Evolutionary conservation across 2,113 vertebrate genomes (phyloP), one percentile per base, ranked within the genome.

Genomic region (Aldabrachelys gigantea): DNA sequence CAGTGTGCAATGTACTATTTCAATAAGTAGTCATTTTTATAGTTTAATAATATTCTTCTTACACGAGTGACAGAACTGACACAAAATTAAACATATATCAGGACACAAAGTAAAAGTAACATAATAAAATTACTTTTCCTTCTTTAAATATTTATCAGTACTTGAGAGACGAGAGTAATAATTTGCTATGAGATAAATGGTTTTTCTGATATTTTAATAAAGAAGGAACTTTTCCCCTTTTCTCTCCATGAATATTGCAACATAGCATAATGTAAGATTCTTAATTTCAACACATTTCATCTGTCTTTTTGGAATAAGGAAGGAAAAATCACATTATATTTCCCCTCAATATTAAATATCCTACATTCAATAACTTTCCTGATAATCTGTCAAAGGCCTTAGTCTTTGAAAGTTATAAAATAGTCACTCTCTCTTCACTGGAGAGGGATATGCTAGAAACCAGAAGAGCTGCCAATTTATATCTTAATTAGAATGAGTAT

Each of bases 121-220:
- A 50, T 8, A 41, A 80, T 56, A 7, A 89, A 93, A 92, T 89
- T 52, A 38, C n/a, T 52, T 89, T 2, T 57, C 0, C 7, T 84
- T 84, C 89, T 53, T 87, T 91, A 88, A 84, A 85, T 1, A 4
- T 52, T 82, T n/a, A 92, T 88, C 65, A 92, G 79, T 52, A 83
- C 41, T 80, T 79, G 49, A 56, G 35, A 56, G 49, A 80, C 44
- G 35, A 92, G 25, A 27, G 25, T 78, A 83, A 16, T 50, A 87
- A 83, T 85, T 92, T 85, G 9, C 19, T 8, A 4, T 17, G 21
- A 93, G 3, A 80, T 6, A 88, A 41, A 90, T 90, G 1, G 25
- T 89, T 82, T 27, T 83, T 13, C 59, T 52, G 31, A 22, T 91
- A 89, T 88, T 92, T 96, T 94, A 81, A 88, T 78, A 89, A 82